These are phyloP conservation scores for Tiliacea citrago DNA, from an alignment of 2,888 invertebrate species.

Conservation along the genomic window DNA sequence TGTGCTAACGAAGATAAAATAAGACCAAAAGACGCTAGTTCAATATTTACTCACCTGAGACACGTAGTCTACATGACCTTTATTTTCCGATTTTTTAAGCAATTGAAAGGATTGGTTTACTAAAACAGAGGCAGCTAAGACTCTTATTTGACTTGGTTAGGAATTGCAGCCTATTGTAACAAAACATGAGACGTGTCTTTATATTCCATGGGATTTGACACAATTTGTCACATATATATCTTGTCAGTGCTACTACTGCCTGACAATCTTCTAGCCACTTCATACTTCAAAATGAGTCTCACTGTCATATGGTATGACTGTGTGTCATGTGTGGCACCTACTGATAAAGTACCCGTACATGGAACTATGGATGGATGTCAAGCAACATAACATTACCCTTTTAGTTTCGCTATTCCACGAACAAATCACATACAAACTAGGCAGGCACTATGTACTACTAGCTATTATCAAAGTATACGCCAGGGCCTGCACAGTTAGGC, in stretches of 20 bases:
- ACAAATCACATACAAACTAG: conserved; percentile 48
- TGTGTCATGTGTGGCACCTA: too few species aligned
- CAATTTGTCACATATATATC: background rate
- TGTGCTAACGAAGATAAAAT: conserved; percentile 33
- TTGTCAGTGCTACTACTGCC: background rate
- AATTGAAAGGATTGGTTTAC: background rate
- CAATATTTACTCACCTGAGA: background rate
- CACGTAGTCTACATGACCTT: background rate
- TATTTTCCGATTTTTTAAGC: background rate
- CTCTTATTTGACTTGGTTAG: background rate
- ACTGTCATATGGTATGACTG: background rate
- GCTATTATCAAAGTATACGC: conserved; percentile 58
- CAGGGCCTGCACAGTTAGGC: conserved; percentile 72
- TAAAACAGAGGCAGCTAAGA: background rate
- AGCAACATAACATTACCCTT: conserved; percentile 16
- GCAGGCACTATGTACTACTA: conserved; percentile 32
- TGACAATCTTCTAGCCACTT: background rate
- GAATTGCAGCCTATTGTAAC: background rate
- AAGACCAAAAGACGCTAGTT: conserved; percentile 23
- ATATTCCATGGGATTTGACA: background rate
- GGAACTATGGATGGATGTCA: conserved; percentile 16
- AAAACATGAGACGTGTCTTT: background rate
- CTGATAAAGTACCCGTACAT: background rate
- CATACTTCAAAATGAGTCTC: conserved; percentile 1
- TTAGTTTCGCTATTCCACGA: conserved; percentile 27